Base-by-base conservation (phyloP, 2,888 invertebrate genomes). In the Conops quadrifasciatus region DNA sequence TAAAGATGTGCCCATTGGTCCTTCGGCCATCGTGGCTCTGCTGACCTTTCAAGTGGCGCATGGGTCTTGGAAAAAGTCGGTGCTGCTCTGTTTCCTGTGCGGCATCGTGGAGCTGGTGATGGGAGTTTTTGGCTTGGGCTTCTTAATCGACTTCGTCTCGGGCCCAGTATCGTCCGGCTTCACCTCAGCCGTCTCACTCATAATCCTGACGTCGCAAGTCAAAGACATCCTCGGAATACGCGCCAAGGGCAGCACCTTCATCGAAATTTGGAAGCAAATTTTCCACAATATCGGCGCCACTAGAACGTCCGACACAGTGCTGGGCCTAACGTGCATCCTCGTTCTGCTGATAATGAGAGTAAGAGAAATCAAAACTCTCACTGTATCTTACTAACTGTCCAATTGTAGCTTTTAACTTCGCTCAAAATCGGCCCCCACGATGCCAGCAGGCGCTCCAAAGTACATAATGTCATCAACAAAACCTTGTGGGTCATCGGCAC, bases 1-100 rank as follows among this genome's bases (percentile, higher is more conserved):
- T 82, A 95, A 95, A 84, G 96, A 96, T 84, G 93, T 96, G 73
- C 96, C 96, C 0, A 90, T 96, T 78, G 96, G 97, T 15, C 97
- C 97, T 19, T 96, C 96, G 1, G 96, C 97, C 74, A 95, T 97
- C 79, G 92, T 94, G 75, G 94, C 96, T 3, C 87, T 97, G 71
- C 89, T 97, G 77, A 95, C 95, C 0, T 93, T 89, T 84, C 93
- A 94, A 87, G 90, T 92, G 43, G 90, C 93, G 0, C 88, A 89
- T 66, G 91, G 91, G 56, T 84, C 87, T 9, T 87, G 88, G 77
- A 84, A 83, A 67, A 84, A 86, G 67, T 93, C 94, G 0, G 90
- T 94, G 45, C 86, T 95, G 47, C 88, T 95, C 15, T 91, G 91
- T 79, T 91, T 95, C 77, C 84, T 94, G 9, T 87, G 90, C 49